Evolutionary conservation across 2,797 vertebrate species (phyloP).

Genomic region (Muraenolepis orangiensis): DNA sequence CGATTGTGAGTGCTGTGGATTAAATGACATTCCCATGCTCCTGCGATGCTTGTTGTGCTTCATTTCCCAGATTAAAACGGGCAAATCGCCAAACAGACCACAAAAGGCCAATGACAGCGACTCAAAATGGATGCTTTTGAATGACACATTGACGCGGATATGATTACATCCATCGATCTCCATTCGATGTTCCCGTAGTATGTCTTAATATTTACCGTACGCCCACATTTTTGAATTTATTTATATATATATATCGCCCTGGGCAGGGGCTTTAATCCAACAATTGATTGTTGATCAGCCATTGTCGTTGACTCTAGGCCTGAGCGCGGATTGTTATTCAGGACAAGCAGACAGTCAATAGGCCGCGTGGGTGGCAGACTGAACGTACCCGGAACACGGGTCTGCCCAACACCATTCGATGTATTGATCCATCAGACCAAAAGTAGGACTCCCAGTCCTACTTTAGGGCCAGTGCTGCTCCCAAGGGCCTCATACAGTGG

Average conservation of each 20-base stretch:
- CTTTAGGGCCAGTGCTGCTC: neutral
- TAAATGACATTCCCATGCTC: slow-evolving; percentile 77
- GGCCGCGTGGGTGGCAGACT: slow-evolving; percentile 48
- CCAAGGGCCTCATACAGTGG: slow-evolving; percentile 7
- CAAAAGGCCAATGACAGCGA: slow-evolving; percentile 30
- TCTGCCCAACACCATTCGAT: slow-evolving; percentile 34
- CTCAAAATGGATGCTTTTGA: neutral
- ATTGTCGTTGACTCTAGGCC: neutral
- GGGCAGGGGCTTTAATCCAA: neutral
- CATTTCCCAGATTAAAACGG: slow-evolving; percentile 56
- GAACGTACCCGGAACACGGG: slow-evolving; percentile 32
- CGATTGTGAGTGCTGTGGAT: slow-evolving; percentile 74
- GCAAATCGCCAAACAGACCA: slow-evolving; percentile 41
- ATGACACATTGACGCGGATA: neutral
- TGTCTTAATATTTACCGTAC: neutral
- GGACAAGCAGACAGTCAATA: slow-evolving; percentile 27
- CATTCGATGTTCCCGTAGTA: neutral
- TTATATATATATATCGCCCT: neutral
- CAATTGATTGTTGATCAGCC: neutral
- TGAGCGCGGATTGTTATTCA: slow-evolving; percentile 46
- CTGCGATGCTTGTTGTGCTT: slow-evolving; percentile 66
- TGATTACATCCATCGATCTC: neutral
- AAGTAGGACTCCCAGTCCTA: slow-evolving; percentile 15
- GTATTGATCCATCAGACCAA: slow-evolving; percentile 22
- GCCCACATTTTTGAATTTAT: slow-evolving; percentile 5